Percentiles rank a stretch among this genome's conserved stretches.
These are phyloP conservation scores for Tricholauxania praeusta DNA, from an alignment of 2,888 invertebrate species.

Conservation along the genomic window DNA sequence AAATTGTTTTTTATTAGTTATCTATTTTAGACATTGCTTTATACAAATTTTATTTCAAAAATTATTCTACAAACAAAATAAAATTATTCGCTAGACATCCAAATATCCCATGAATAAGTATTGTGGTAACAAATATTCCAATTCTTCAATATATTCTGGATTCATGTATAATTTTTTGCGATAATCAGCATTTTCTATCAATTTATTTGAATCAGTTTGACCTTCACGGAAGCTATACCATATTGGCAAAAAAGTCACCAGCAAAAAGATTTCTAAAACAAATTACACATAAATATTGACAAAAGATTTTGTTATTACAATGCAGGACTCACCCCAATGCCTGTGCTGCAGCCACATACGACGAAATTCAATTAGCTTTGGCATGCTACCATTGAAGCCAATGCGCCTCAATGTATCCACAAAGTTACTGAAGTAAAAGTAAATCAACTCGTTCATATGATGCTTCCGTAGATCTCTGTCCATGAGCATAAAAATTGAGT, in stretches of 20 bases:
- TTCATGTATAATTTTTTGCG: constrained; percentile 30
- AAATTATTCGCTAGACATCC: constrained; percentile 34
- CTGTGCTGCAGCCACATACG: constrained; percentile 46
- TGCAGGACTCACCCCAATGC: constrained; percentile 46
- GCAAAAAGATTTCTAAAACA: constrained; percentile 37
- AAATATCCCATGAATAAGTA: constrained; percentile 52
- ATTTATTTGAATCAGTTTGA: constrained; percentile 21
- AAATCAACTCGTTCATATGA: constrained; percentile 48
- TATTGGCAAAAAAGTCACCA: constrained; percentile 39
- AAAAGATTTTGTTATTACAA: background rate
- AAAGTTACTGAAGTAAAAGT: constrained; percentile 52
- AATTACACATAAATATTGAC: background rate
- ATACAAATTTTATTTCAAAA: too few relatives aligned
- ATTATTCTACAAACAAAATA: too few relatives aligned
- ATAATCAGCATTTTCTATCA: constrained; percentile 24
- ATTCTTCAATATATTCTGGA: constrained; percentile 31
- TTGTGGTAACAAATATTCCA: constrained; percentile 44
- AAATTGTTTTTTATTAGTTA: too few relatives aligned
- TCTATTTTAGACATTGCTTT: too few relatives aligned
- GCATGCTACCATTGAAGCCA: constrained; percentile 49
- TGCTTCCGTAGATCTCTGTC: constrained; percentile 45
- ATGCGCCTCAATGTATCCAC: constrained; percentile 47
- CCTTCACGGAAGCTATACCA: constrained; percentile 26
- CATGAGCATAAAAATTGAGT: constrained; percentile 52
- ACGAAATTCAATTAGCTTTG: constrained; percentile 47